These are phyloP conservation scores for Drosophila melanogaster DNA, from an alignment of 1,140 invertebrate genomes.

Conservation along the genomic window DNA sequence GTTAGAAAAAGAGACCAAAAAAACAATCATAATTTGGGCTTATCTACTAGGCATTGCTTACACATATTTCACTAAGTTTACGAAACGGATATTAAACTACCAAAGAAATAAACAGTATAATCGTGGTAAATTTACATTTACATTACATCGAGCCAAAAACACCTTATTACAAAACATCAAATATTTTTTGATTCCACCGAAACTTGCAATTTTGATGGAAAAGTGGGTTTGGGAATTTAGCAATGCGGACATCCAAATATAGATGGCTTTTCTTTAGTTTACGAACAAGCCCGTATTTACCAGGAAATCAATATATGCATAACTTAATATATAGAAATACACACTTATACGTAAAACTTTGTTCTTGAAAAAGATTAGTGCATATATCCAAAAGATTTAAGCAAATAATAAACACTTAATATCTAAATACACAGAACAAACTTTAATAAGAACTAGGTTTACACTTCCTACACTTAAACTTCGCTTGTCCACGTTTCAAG, in stretches of 20 bases:
- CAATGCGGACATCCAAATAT: not conserved
- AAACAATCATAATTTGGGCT: not conserved
- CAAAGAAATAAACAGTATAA: not conserved
- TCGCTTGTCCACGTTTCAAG: conserved; percentile 2
- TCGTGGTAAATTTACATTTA: not conserved
- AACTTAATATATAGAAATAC: conserved; percentile 8
- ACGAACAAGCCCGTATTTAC: not conserved
- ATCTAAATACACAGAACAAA: conserved; percentile 20
- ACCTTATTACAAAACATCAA: not conserved
- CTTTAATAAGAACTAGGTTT: conserved; percentile 2
- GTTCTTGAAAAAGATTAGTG: conserved; percentile 33
- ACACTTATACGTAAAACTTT: conserved; percentile 24
- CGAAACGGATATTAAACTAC: not conserved
- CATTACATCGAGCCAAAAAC: not conserved
- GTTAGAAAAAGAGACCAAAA: conserved; percentile 9
- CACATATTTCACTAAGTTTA: conserved; percentile 1
- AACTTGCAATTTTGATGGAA: not conserved
- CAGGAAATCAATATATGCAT: conserved; percentile 1
- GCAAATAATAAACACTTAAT: conserved; percentile 9
- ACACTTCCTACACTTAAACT: not conserved
- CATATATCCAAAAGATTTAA: conserved; percentile 16
- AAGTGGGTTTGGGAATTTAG: not conserved
- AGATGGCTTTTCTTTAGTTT: not conserved
- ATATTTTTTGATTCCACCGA: not conserved
- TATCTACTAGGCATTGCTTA: not conserved